These are phyloP conservation scores for Eupithecia exiguata DNA, from an alignment of 2,888 invertebrate genomes.

Conservation along the genomic window DNA sequence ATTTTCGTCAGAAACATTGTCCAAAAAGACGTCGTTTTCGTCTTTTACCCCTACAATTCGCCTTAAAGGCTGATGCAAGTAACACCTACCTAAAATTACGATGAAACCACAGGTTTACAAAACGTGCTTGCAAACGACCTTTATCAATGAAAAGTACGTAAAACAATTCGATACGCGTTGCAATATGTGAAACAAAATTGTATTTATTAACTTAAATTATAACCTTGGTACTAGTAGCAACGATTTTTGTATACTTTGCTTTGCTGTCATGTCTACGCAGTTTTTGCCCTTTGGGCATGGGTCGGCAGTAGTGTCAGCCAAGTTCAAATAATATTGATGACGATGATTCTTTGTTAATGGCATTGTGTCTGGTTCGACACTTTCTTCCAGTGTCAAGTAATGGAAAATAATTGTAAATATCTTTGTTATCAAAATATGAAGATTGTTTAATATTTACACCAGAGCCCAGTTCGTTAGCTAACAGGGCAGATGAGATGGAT, in stretches of 20 bases:
- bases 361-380: too few relatives aligned
- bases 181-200: conserved; percentile 25
- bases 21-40: too few relatives aligned
- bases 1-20: too few relatives aligned
- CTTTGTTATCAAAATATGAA: too few relatives aligned
- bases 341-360: too few relatives aligned
- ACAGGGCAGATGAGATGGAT: too few relatives aligned
- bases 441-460: too few relatives aligned
- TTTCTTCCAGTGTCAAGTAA: too few relatives aligned
- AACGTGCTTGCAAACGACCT: conserved; percentile 8
- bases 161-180: conserved; percentile 21
- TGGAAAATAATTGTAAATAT: too few relatives aligned
- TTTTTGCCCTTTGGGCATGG: background rate
- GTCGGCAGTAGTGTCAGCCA: background rate
- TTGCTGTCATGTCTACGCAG: background rate
- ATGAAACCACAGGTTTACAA: conserved; percentile 6
- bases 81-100: background rate
- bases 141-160: conserved; percentile 22
- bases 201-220: conserved; percentile 4
- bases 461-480: too few relatives aligned
- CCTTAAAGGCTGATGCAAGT: background rate
- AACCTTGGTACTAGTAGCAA: conserved; percentile 20
- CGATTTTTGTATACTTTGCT: background rate
- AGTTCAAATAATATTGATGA: background rate
- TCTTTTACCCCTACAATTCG: too few relatives aligned